Conservation (phyloP, 2,888 invertebrate genomes). For the Pachydiplax longipennis region DNA sequence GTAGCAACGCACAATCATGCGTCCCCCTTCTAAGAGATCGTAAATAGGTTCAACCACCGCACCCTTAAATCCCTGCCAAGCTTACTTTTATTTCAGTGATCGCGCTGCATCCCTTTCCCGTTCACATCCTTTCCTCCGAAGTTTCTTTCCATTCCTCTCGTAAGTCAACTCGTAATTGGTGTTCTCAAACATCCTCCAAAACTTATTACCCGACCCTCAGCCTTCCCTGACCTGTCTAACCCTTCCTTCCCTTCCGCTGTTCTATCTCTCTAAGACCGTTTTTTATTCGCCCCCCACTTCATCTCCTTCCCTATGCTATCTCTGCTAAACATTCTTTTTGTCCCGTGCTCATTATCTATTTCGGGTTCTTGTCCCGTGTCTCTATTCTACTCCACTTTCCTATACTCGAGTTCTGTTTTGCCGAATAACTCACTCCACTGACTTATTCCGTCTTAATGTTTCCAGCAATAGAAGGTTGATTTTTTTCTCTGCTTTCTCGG, state of each 20-base stretch:
- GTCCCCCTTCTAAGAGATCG: background rate
- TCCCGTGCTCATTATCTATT: too few species aligned
- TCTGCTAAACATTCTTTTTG: background rate
- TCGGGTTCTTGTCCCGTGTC: too few species aligned
- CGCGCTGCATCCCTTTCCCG: background rate
- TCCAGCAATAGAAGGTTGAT: too few species aligned
- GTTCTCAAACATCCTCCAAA: slow-evolving; percentile 31
- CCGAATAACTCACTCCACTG: too few species aligned
- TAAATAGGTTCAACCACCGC: slow-evolving; percentile 9
- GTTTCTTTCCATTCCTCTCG: background rate
- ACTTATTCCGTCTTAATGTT: too few species aligned
- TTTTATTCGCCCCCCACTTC: background rate
- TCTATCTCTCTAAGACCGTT: too few species aligned
- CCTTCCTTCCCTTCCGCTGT: background rate
- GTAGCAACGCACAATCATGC: background rate
- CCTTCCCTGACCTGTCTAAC: background rate
- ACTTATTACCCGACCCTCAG: slow-evolving; percentile 9
- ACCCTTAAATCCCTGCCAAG: background rate
- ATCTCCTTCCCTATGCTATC: background rate
- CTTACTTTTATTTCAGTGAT: slow-evolving; percentile 21
- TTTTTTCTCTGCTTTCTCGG: too few species aligned
- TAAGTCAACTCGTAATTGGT: slow-evolving; percentile 35
- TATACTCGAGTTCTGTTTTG: too few species aligned
- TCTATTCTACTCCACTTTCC: too few species aligned
- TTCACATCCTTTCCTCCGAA: background rate